Evolutionary conservation across 2,113 vertebrate genomes (phyloP), one percentile per base, ranked within the genome.

Genomic region (Lates calcarifer): DNA sequence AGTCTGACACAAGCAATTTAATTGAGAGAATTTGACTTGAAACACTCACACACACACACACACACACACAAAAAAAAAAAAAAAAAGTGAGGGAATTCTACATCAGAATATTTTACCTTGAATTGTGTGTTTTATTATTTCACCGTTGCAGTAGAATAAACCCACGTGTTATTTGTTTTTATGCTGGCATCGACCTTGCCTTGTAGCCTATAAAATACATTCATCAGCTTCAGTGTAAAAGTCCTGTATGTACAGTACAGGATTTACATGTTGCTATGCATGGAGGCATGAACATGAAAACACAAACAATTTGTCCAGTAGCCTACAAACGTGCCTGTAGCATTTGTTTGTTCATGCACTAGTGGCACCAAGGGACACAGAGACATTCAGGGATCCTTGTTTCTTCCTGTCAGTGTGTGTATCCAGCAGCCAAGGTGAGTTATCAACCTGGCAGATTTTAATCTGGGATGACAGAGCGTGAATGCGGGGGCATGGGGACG

Each of bases 381-480:
- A 83, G 56, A 11, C 53, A 17, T 83, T 81, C 53, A 71, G 18
- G 51, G 39, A 45, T 35, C 33, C 35, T 33, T 47, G 43, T 66
- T 47, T 22, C 24, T 24, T 58, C 11, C 62, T 43, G 69, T 60
- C 3, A 2, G 26, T 61, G 57, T 79, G 66, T 58, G 66, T 49
- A 24, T 58, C 49, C 35, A 58, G 60, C 62, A 67, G 74, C n/a
- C 20, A 11, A 81, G 87, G 77, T 81, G 78, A 88, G 83, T 78
- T 58, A 87, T 91, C 82, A 90, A 67, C 47, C 67, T 22, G 4
- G 2, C 56, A 11, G 45, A 60, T 71, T 84, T 75, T 88, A 92
- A 93, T 90, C 47, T 57, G 37, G 17, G 64, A 70, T 61, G 92
- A 88, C 91, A 86, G 87, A 81, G 77, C 68, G 74, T 91, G 91